Conservation (phyloP, 2,113 vertebrate genomes). For the Dendrocopos noguchii region DNA sequence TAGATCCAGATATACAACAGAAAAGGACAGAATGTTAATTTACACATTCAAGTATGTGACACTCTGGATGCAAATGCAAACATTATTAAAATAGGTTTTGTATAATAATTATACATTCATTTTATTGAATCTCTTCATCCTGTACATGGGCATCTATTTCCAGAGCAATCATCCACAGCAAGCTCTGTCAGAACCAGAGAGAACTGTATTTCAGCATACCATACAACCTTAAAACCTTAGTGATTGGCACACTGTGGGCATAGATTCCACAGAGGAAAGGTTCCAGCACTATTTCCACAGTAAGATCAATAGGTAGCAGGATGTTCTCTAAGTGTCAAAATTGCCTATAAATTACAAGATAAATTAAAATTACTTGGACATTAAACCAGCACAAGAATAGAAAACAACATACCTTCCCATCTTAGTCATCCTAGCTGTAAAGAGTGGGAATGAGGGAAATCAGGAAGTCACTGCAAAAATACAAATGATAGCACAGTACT, state of each 20-base stretch:
- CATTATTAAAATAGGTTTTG: neutral
- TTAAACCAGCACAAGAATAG: neutral
- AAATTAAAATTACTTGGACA: neutral
- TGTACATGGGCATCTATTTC: neutral
- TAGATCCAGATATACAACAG: neutral
- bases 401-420: neutral
- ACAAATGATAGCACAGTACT: neutral
- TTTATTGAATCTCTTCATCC: neutral
- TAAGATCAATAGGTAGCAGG: neutral
- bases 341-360: neutral
- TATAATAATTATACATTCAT: neutral
- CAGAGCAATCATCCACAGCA: neutral
- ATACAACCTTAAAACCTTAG: neutral
- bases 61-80: neutral
- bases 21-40: neutral
- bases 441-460: neutral
- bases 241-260: neutral
- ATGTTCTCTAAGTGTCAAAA: neutral
- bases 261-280: neutral
- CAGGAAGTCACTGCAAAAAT: neutral
- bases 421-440: neutral
- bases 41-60: neutral
- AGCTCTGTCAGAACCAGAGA: neutral
- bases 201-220: neutral
- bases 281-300: neutral